phyloP scores from a whole-genome alignment of 2,888 invertebrate species.

The Yponomeuta cagnagella region DNA sequence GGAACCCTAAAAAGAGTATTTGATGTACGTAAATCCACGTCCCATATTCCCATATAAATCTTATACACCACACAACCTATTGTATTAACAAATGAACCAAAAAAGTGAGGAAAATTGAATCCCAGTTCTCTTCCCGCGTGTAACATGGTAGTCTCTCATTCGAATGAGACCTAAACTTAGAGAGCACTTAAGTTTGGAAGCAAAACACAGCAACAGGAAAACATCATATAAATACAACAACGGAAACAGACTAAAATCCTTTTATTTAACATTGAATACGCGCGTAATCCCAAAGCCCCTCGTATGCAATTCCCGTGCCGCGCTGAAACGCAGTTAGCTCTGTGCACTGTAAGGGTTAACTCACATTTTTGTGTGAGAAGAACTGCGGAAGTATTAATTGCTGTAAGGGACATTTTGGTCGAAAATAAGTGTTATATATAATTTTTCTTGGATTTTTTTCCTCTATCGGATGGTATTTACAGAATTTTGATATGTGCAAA shows the following conservation, averaged over 20 bases:
- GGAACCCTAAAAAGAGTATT: no score
- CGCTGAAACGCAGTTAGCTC: constrained; percentile 1
- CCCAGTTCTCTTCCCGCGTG: background rate
- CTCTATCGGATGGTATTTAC: no score
- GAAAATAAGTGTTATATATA: no score
- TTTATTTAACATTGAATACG: background rate
- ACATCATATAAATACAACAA: background rate
- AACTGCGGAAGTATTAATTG: background rate
- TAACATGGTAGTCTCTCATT: background rate
- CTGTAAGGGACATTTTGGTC: background rate
- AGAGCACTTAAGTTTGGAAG: constrained; percentile 12
- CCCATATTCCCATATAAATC: no score
- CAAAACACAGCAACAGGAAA: background rate
- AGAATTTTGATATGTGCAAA: no score
- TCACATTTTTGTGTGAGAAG: background rate
- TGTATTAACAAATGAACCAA: no score
- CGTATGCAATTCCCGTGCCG: constrained; percentile 6
- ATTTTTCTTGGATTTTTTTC: no score
- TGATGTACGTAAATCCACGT: no score
- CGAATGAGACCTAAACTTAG: background rate
- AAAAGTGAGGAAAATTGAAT: background rate
- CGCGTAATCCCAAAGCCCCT: constrained; percentile 10
- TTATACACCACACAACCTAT: no score
- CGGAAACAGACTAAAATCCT: constrained; percentile 1
- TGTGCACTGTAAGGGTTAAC: background rate